These are phyloP conservation scores for Cheilosia pagana DNA, from an alignment of 2,888 invertebrate genomes.

Conservation along the genomic window DNA sequence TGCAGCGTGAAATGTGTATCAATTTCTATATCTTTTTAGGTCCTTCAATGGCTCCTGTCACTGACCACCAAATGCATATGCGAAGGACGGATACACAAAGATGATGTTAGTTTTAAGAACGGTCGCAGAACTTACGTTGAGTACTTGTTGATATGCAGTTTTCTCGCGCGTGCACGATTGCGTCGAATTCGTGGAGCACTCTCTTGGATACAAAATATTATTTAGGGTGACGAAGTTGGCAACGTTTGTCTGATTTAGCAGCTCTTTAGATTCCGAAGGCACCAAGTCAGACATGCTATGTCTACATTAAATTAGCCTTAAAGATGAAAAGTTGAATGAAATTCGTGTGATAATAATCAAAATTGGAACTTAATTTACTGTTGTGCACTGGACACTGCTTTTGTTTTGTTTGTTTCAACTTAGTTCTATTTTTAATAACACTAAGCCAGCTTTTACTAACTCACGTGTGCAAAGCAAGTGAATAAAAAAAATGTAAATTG, in stretches of 20 bases:
- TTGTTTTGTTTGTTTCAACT: background rate
- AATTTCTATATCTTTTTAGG: slow-evolving; percentile 82
- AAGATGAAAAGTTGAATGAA: slow-evolving; percentile 5
- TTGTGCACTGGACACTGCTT: slow-evolving; percentile 26
- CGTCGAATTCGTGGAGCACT: slow-evolving; percentile 86
- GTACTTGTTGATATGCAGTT: slow-evolving; percentile 89
- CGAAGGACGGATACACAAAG: slow-evolving; percentile 84
- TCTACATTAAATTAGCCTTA: background rate
- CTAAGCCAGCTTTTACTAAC: slow-evolving; percentile 1
- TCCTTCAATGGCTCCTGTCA: slow-evolving; percentile 90
- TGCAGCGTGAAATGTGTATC: background rate
- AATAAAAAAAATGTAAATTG: slow-evolving; percentile 20
- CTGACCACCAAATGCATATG: slow-evolving; percentile 90
- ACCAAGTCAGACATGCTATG: background rate
- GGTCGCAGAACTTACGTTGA: slow-evolving; percentile 88
- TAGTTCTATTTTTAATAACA: background rate
- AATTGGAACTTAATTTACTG: slow-evolving; percentile 18
- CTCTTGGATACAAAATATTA: slow-evolving; percentile 86
- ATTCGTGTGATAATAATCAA: slow-evolving; percentile 43
- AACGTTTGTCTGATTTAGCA: background rate
- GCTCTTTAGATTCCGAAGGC: background rate
- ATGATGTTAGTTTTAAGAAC: slow-evolving; percentile 75
- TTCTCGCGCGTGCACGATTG: slow-evolving; percentile 87
- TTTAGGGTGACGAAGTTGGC: slow-evolving; percentile 55
- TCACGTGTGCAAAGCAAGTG: slow-evolving; percentile 11